Evolutionary conservation across 2,888 invertebrate species (phyloP).

Genomic region (Lomographa bimaculata): DNA sequence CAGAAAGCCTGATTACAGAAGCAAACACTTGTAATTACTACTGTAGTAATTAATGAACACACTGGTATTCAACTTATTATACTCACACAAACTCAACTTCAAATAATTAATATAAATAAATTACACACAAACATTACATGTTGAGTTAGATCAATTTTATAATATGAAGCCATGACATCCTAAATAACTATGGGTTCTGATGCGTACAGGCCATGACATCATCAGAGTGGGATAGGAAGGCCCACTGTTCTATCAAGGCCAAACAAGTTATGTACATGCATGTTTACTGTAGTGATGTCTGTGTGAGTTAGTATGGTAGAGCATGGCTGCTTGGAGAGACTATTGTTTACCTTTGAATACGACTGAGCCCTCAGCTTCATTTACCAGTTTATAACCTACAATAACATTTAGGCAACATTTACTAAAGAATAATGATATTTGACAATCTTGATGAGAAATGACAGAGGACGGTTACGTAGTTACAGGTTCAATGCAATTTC

Average conservation of each 20-base stretch:
- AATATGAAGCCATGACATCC: too few species aligned
- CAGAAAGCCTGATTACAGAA: too few species aligned
- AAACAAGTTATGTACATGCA: slow-evolving; percentile 24
- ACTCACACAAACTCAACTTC: slow-evolving; percentile 22
- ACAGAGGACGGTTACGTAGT: too few species aligned
- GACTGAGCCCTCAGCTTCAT: slow-evolving; percentile 68
- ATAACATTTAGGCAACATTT: slow-evolving; percentile 35
- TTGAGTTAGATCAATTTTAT: too few species aligned
- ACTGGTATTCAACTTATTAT: too few species aligned
- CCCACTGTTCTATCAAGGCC: slow-evolving; percentile 45
- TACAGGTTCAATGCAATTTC: too few species aligned
- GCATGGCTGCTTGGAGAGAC: not conserved
- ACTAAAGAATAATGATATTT: too few species aligned
- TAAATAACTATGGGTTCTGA: slow-evolving; percentile 16
- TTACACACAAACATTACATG: too few species aligned
- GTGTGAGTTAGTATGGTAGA: slow-evolving; percentile 22
- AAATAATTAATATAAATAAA: slow-evolving; percentile 8
- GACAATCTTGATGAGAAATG: too few species aligned
- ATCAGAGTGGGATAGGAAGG: slow-evolving; percentile 42
- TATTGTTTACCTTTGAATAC: slow-evolving; percentile 60
- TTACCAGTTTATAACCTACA: slow-evolving; percentile 53
- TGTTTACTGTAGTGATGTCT: slow-evolving; percentile 11
- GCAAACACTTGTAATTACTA: too few species aligned
- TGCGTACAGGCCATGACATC: slow-evolving; percentile 46
- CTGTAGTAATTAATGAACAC: too few species aligned